These are phyloP conservation scores for Xenopus petersii DNA, from an alignment of 2,797 vertebrate species.

Conservation along the genomic window DNA sequence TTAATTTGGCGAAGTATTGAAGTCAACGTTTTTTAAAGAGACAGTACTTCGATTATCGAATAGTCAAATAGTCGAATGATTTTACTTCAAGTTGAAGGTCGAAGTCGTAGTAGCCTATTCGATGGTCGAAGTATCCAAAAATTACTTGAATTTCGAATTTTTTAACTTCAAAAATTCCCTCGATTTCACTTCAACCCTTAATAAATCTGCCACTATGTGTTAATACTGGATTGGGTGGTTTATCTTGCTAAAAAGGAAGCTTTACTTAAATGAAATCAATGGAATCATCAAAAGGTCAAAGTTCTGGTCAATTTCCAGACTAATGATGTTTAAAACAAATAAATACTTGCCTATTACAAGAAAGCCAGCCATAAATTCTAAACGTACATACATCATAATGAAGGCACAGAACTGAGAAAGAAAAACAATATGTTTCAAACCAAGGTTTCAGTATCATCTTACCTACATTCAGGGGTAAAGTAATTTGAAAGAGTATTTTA, in stretches of 20 bases:
- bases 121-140: too few relatives aligned
- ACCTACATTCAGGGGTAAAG: slow-evolving; percentile 8
- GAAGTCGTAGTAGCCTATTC: too few relatives aligned
- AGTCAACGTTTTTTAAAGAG: too few relatives aligned
- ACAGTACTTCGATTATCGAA: too few relatives aligned
- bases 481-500: not conserved
- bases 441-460: slow-evolving; percentile 4
- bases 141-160: too few relatives aligned
- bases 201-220: not conserved
- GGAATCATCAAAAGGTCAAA: slow-evolving; percentile 70
- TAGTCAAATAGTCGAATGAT: too few relatives aligned
- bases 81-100: too few relatives aligned
- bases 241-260: slow-evolving; percentile 54
- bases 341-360: slow-evolving; percentile 67
- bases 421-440: slow-evolving; percentile 9
- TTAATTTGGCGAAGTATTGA: too few relatives aligned
- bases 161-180: too few relatives aligned
- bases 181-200: too few relatives aligned
- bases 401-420: slow-evolving; percentile 6
- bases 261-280: slow-evolving; percentile 55
- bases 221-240: slow-evolving; percentile 43
- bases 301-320: slow-evolving; percentile 67
- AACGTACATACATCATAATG: slow-evolving; percentile 15
- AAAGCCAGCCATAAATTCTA: slow-evolving; percentile 64
- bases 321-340: slow-evolving; percentile 68